phyloP scores from a whole-genome alignment of 2,888 invertebrate genomes.

The Ryuthela nishihirai region DNA sequence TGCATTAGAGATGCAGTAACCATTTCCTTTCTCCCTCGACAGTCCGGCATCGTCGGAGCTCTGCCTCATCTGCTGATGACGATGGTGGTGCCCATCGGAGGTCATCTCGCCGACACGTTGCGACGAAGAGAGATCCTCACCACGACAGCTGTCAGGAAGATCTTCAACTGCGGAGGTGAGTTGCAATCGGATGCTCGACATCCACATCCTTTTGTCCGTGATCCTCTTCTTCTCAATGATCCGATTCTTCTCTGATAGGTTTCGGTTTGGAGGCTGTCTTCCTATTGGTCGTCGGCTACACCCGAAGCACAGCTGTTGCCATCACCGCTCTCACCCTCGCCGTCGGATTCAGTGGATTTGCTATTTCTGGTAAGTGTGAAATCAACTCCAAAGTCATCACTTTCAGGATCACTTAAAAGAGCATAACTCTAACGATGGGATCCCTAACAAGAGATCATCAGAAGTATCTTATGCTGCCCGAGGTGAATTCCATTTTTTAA shows the following conservation, averaged over 20 bases:
- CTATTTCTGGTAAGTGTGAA: constrained; percentile 69
- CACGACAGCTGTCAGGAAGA: constrained; percentile 87
- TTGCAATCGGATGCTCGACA: too few relatives aligned
- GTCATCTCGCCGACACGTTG: constrained; percentile 90
- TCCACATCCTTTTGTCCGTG: too few relatives aligned
- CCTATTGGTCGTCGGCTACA: constrained; percentile 90
- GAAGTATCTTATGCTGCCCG: too few relatives aligned
- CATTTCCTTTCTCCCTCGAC: constrained; percentile 13
- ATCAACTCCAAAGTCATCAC: too few relatives aligned
- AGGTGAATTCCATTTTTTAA: too few relatives aligned
- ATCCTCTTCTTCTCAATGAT: too few relatives aligned
- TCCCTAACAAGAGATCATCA: too few relatives aligned
- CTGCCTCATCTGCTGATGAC: constrained; percentile 98
- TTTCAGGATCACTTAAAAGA: too few relatives aligned
- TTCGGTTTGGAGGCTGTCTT: constrained; percentile 98
- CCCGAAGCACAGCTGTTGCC: constrained; percentile 67
- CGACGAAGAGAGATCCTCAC: constrained; percentile 81
- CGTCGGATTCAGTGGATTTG: constrained; percentile 98
- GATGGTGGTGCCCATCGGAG: constrained; percentile 92
- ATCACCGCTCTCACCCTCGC: constrained; percentile 89
- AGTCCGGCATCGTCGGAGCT: constrained; percentile 89
- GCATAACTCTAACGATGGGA: too few relatives aligned
- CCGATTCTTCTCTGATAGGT: too few relatives aligned
- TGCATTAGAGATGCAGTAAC: too few relatives aligned
- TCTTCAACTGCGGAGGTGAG: constrained; percentile 92